These are phyloP conservation scores for Cassiopea andromeda DNA, from an alignment of 30 jellyfish, hydroid and myxozoan genomes.

Conservation along the genomic window DNA sequence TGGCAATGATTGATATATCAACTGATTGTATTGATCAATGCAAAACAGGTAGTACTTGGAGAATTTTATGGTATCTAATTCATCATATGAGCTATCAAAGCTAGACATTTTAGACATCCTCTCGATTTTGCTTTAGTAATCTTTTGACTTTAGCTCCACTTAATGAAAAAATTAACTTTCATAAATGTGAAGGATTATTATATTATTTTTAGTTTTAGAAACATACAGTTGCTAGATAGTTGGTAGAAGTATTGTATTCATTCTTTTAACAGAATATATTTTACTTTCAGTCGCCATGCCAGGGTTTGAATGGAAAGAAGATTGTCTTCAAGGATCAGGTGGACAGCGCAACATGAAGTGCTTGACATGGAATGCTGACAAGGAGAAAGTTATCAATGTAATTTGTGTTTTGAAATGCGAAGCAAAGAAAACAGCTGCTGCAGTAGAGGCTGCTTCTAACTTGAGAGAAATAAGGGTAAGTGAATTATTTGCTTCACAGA, in stretches of 20 bases:
- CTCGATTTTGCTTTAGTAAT: no score
- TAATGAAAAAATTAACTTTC: no score
- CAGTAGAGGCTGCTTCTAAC: not conserved
- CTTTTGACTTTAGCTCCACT: no score
- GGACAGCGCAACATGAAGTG: conserved; percentile 6
- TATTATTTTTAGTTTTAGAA: no score
- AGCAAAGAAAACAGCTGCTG: conserved; percentile 16
- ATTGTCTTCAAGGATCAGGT: conserved; percentile 19
- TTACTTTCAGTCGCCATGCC: conserved; percentile 21
- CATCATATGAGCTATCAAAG: no score
- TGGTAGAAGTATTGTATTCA: no score
- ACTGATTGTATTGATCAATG: conserved; percentile 47
- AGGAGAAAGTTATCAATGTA: conserved; percentile 42
- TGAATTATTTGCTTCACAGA: not conserved
- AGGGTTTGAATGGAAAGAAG: conserved; percentile 53
- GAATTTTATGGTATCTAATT: no score
- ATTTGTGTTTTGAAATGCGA: conserved; percentile 36
- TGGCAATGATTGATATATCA: conserved; percentile 42
- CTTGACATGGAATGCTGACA: conserved; percentile 39
- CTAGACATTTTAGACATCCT: not conserved
- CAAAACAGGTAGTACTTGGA: conserved; percentile 67
- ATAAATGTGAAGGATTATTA: no score
- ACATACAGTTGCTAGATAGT: no score
- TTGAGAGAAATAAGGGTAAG: conserved; percentile 15
- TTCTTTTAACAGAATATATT: no score